Evolutionary conservation across 2,113 vertebrate genomes (phyloP).

Genomic region (Malurus elegans): DNA sequence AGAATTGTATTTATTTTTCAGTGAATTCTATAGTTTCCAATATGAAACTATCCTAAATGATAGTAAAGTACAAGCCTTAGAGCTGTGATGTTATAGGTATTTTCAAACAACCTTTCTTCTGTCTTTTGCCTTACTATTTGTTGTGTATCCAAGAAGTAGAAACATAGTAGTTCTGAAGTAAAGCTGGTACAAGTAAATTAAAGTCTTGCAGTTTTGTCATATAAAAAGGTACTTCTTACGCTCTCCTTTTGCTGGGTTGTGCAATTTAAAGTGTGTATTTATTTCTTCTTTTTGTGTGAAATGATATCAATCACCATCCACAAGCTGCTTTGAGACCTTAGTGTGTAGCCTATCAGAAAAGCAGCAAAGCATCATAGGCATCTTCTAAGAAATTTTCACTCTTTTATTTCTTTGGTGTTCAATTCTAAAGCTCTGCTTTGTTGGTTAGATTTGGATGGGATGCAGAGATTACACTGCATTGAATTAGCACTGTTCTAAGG

Average conservation of each 20-base stretch:
- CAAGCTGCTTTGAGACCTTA: neutral
- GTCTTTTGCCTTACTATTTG: neutral
- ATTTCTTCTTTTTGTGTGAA: neutral
- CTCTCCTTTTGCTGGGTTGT: neutral
- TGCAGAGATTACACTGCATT: neutral
- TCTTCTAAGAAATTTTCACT: neutral
- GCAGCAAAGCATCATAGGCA: neutral
- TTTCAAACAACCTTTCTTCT: neutral
- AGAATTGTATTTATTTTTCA: conserved; percentile 3
- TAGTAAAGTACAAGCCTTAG: neutral
- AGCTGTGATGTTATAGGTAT: neutral
- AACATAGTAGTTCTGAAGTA: neutral
- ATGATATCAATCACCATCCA: neutral
- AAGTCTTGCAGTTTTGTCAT: neutral
- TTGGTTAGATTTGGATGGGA: neutral
- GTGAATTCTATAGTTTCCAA: neutral
- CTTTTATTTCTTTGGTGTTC: neutral
- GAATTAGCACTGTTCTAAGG: neutral
- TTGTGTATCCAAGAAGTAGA: neutral
- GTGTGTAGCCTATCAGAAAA: neutral
- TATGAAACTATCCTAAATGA: neutral
- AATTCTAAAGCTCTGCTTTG: neutral
- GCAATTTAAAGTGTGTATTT: neutral
- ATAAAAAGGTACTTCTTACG: neutral
- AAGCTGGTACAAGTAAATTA: neutral